These are phyloP conservation scores for Propithecus perrieri DNA, from an alignment of 2,797 vertebrate species.

Conservation along the genomic window DNA sequence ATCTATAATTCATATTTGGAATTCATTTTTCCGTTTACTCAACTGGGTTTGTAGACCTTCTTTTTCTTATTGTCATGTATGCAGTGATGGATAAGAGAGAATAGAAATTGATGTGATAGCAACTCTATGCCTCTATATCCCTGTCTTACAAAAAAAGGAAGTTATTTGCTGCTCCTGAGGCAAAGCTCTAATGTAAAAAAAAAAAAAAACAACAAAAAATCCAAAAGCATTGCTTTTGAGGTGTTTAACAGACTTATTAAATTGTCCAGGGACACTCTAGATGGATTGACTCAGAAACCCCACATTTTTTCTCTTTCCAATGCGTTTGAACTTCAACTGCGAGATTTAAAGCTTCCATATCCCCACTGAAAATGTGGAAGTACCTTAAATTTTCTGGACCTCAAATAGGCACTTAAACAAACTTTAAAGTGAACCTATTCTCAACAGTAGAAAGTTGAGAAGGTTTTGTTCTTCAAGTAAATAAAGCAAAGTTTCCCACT, in stretches of 20 bases:
- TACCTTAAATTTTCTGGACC: not conserved
- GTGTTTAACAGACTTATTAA: not conserved
- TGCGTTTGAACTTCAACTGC: not conserved
- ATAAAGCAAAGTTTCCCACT: not conserved
- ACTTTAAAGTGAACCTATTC: not conserved
- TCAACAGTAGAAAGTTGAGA: not conserved
- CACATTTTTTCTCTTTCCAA: not conserved
- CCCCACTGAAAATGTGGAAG: not conserved
- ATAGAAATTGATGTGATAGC: not conserved
- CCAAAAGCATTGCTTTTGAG: not conserved
- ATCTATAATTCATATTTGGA: not conserved
- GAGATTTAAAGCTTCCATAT: not conserved
- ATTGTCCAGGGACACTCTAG: not conserved
- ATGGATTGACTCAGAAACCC: not conserved
- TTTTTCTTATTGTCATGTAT: not conserved
- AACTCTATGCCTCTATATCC: not conserved
- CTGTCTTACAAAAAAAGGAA: not conserved
- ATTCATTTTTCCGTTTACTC: not conserved
- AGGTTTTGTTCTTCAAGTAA: not conserved
- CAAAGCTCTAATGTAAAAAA: not conserved
- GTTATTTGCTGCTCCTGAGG: not conserved
- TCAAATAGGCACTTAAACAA: not conserved
- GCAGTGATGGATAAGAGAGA: not conserved
- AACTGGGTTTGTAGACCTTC: not conserved
- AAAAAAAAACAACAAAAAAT: not conserved